These are phyloP conservation scores for Pherbina coryleti DNA, from an alignment of 2,888 invertebrate genomes.

Conservation along the genomic window DNA sequence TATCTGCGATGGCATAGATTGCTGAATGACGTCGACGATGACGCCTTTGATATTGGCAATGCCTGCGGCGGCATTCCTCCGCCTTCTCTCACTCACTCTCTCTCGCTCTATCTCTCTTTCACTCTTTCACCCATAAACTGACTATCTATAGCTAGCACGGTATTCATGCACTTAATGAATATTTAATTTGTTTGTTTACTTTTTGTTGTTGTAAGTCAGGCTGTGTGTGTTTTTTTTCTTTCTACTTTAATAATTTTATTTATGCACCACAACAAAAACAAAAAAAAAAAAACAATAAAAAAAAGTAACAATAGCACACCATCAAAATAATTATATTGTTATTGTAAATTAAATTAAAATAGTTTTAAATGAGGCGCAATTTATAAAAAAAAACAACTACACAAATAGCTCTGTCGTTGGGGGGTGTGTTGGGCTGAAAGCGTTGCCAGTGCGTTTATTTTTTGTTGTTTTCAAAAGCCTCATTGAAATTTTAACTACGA, in stretches of 20 bases:
- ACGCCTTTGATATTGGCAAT: not conserved
- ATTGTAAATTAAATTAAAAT: not conserved
- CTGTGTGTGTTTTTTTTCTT: not conserved
- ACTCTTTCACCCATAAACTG: no score
- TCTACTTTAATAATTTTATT: not conserved
- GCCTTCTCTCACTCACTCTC: not conserved
- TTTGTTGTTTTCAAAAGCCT: no score
- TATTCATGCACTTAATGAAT: not conserved
- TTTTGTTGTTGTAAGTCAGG: not conserved
- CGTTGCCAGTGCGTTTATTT: no score
- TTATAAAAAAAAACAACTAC: no score
- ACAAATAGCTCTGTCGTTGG: no score
- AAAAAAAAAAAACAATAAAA: not conserved
- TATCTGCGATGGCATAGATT: not conserved
- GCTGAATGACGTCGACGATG: not conserved
- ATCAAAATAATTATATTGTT: not conserved
- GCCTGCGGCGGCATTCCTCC: not conserved
- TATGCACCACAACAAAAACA: not conserved
- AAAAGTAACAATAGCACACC: not conserved
- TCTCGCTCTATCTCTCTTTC: no score
- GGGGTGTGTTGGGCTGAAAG: no score
- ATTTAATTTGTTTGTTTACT: slow-evolving; percentile 3
- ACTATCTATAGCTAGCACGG: no score
- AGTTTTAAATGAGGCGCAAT: no score
- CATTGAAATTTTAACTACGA: no score